Percentiles rank a stretch among this genome's conserved stretches.
phyloP scores from a whole-genome alignment of 64 coral and sea anemone genomes.

The Catalaphyllia jardinei region DNA sequence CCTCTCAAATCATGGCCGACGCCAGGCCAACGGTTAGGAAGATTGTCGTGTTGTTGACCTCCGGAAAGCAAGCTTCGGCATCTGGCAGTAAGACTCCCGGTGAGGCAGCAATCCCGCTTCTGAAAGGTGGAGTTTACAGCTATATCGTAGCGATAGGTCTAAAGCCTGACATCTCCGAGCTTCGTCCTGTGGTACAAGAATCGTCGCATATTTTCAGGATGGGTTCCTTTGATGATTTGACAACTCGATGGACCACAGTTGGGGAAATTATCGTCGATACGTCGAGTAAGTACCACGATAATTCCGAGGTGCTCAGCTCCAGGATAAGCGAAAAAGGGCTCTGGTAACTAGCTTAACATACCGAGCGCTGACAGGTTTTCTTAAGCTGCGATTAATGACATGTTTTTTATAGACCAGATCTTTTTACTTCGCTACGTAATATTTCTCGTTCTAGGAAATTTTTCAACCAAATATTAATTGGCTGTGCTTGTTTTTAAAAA shows the following conservation, averaged over 20 bases:
- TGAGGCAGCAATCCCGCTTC: constrained; percentile 9
- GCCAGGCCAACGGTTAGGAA: constrained; percentile 27
- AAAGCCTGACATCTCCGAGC: constrained; percentile 3
- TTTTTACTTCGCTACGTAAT: no score
- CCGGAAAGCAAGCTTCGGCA: constrained; percentile 2
- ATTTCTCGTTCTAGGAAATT: no score
- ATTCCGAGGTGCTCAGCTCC: no score
- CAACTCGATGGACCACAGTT: not conserved
- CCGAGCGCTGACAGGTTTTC: no score
- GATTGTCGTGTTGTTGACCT: constrained; percentile 40
- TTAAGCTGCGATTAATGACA: no score
- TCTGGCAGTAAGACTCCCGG: not conserved
- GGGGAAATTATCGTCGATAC: not conserved
- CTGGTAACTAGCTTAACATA: no score
- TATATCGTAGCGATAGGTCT: constrained; percentile 41
- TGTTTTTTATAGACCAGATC: no score
- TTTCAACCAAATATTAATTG: no score
- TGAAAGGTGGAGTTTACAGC: not conserved
- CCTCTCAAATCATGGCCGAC: constrained; percentile 3
- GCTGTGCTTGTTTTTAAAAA: no score
- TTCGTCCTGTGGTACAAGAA: constrained; percentile 25
- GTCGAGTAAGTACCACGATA: constrained; percentile 12
- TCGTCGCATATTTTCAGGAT: constrained; percentile 32
- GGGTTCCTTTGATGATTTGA: constrained; percentile 4
- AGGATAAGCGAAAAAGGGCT: no score